Base-by-base conservation (phyloP, 2,797 vertebrate species). In the Jordanella pulchra region DNA sequence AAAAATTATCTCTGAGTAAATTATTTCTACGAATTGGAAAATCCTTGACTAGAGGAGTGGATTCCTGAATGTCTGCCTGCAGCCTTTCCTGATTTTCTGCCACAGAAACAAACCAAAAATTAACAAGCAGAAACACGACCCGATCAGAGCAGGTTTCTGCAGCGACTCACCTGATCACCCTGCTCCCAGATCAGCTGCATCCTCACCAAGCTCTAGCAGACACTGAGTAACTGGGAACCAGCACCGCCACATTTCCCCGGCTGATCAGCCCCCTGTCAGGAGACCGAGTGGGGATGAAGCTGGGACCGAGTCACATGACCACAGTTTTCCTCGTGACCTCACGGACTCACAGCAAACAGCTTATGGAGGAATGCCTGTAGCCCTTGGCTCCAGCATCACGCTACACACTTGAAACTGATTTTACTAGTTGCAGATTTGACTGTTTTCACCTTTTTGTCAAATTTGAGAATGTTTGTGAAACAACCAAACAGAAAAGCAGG, bases 291-390 rank as follows among this genome's bases (percentile, higher is more conserved):
- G 44, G 58, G 54, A 71, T 28, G 32, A 69, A 75, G 51, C 80
- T 1, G 72, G 78, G 69, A 79, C 56, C 32, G 47, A 69, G 69
- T 89, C 87, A 89, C 53, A 58, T 85, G 84, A 87, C 72, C 73
- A 58, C 13, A n/a, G 0, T 0, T 44, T 56, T 70, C 60, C 87
- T 86, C 67, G 76, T 88, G 89, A 88, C 69, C 81, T 30, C 32
- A 68, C 50, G 32, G 42, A 64, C 64, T 72, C 0, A 21, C 55
- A 72, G 60, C 79, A 65, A 30, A 45, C 69, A 23, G 47, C 6
- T 10, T n/a, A 50, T 7, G 27, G 60, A 88, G 72, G 84, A 88
- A 88, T 87, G 80, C 83, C 71, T 17, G 0, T 1, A 17, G 45
- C 67, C 67, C 72, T 3, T 1, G 15, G 65, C 42, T 17, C 32